Conservation (phyloP, 2,113 vertebrate genomes). For the Phylloscopus trochiloides region DNA sequence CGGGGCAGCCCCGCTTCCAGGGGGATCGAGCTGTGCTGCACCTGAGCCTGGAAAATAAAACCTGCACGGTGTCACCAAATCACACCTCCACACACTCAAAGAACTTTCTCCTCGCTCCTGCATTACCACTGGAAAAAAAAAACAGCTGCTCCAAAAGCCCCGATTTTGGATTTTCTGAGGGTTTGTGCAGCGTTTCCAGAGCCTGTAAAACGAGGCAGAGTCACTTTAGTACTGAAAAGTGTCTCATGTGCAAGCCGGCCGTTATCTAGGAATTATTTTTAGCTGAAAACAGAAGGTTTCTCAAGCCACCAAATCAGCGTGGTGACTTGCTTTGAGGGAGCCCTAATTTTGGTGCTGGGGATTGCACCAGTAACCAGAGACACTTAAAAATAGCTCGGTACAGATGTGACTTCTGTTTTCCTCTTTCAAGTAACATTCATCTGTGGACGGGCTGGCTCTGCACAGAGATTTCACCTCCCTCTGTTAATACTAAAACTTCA, state of each 20-base stretch:
- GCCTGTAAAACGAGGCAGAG: not conserved
- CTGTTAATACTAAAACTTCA: not conserved
- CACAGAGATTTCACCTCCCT: not conserved
- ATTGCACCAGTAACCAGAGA: slow-evolving; percentile 25
- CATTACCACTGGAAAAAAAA: not conserved
- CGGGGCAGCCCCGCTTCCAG: accelerated
- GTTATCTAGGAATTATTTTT: slow-evolving; percentile 69
- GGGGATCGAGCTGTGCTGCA: not conserved
- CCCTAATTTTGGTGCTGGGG: slow-evolving; percentile 31
- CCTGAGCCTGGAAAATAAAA: not conserved
- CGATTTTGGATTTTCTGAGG: accelerated
- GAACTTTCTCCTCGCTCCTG: accelerated
- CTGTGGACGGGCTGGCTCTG: not conserved
- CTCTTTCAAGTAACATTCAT: slow-evolving; percentile 29
- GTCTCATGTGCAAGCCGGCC: not conserved
- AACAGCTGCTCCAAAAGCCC: not conserved
- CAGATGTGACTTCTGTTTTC: slow-evolving; percentile 46
- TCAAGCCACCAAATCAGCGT: slow-evolving; percentile 18
- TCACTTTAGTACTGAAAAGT: slow-evolving; percentile 7
- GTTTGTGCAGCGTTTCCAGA: not conserved
- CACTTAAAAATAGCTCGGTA: slow-evolving; percentile 41
- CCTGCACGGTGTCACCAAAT: not conserved
- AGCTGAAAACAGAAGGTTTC: slow-evolving; percentile 50
- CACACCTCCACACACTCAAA: accelerated
- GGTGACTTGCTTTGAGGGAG: slow-evolving; percentile 24